These are phyloP conservation scores for Copsychus sechellarum DNA, from an alignment of 2,113 vertebrate genomes.

Conservation along the genomic window DNA sequence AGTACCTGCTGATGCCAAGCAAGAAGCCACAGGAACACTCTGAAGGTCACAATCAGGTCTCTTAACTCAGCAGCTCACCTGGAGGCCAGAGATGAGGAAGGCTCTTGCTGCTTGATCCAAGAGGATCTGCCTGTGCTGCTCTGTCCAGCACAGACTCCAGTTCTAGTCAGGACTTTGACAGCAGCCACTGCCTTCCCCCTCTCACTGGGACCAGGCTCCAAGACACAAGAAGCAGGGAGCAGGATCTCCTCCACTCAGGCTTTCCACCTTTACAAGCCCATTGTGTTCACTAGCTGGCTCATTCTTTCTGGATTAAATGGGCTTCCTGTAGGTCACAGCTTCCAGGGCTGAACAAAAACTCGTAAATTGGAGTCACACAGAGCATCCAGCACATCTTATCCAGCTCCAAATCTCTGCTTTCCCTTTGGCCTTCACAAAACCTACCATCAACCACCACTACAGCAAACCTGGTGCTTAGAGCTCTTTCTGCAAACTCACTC, in stretches of 20 bases:
- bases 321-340: constrained; percentile 57
- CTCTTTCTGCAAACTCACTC: not conserved
- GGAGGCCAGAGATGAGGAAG: not conserved
- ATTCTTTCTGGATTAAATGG: not conserved
- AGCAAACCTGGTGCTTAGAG: not conserved
- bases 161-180: rapidly evolving
- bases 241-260: not conserved
- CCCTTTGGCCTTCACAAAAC: not conserved
- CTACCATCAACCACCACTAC: rapidly evolving
- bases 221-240: not conserved
- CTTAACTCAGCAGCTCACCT: not conserved
- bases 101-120: not conserved
- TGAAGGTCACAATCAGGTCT: not conserved
- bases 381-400: not conserved
- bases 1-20: not conserved
- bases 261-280: not conserved
- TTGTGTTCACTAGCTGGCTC: not conserved
- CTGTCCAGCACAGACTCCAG: not conserved
- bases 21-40: not conserved
- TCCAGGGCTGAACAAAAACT: not conserved
- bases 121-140: not conserved
- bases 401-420: not conserved
- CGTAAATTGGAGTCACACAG: not conserved
- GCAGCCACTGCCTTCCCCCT: not conserved
- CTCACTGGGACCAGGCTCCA: not conserved